Evolutionary conservation across 2,888 invertebrate genomes (phyloP).

Genomic region (Folsomia candida): DNA sequence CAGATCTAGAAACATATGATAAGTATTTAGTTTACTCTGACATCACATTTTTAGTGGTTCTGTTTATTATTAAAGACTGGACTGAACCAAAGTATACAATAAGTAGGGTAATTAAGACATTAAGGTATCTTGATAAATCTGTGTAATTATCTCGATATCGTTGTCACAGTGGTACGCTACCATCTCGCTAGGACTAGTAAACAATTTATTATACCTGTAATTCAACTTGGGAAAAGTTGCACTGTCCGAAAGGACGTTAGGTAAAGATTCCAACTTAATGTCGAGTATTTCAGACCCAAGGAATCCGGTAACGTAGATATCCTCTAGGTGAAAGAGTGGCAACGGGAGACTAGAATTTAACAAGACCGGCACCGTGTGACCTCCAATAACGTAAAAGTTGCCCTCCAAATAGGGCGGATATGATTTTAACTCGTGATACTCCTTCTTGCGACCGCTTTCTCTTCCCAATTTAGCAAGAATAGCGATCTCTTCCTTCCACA

Average conservation of each 20-base stretch:
- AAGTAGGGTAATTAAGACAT: not conserved
- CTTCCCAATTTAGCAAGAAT: not conserved
- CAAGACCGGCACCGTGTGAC: conserved; percentile 16
- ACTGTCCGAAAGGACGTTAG: conserved; percentile 31
- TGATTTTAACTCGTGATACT: not conserved
- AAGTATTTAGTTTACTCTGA: no score
- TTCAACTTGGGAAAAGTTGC: conserved; percentile 28
- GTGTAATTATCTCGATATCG: conserved; percentile 28
- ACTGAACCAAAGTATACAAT: no score
- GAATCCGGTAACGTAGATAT: conserved; percentile 36
- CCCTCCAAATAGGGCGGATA: conserved; percentile 40
- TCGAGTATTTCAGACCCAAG: conserved; percentile 31
- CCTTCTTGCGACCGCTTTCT: not conserved
- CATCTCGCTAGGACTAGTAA: conserved; percentile 13
- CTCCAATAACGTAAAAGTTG: conserved; percentile 35
- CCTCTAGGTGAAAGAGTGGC: conserved; percentile 39
- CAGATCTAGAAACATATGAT: no score
- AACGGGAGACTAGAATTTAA: conserved; percentile 23
- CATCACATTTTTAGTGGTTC: no score
- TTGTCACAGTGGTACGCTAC: conserved; percentile 43
- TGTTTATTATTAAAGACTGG: no score
- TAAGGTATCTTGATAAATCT: conserved; percentile 2
- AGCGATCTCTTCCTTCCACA: conserved; percentile 23
- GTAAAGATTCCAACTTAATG: conserved; percentile 27
- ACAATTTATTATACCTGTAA: conserved; percentile 24